phyloP scores from a whole-genome alignment of 2,888 invertebrate species.

The Malthinus flaveolus region DNA sequence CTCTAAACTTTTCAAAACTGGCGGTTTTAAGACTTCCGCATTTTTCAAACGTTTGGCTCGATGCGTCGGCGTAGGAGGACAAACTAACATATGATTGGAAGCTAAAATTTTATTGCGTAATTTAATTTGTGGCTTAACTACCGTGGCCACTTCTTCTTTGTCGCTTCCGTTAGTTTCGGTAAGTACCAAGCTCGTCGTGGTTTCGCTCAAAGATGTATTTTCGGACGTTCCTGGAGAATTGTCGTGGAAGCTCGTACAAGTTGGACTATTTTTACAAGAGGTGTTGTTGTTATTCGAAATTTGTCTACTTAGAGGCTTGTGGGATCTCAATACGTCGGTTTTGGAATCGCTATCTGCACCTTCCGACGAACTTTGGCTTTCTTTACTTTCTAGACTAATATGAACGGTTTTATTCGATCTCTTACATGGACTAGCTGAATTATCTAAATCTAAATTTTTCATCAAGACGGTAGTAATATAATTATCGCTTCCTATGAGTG shows the following conservation, averaged over 20 bases:
- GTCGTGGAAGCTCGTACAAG: conserved; percentile 5
- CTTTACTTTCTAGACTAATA: conserved; percentile 45
- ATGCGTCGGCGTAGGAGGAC: conserved; percentile 87
- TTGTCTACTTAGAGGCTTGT: conserved; percentile 71
- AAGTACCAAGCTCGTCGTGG: neutral
- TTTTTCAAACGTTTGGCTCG: conserved; percentile 72
- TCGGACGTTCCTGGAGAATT: neutral
- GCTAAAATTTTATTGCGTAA: conserved; percentile 34
- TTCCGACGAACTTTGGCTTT: conserved; percentile 47
- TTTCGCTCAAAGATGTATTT: neutral
- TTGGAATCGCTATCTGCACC: conserved; percentile 21
- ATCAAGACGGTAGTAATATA: conserved; percentile 69
- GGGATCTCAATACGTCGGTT: conserved; percentile 57
- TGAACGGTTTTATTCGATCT: conserved; percentile 42
- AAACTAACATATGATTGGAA: conserved; percentile 62
- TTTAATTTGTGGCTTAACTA: conserved; percentile 22
- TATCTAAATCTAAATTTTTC: conserved; percentile 48
- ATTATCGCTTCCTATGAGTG: conserved; percentile 73
- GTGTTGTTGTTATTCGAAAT: conserved; percentile 51
- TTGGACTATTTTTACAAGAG: conserved; percentile 5
- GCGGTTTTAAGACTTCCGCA: conserved; percentile 49
- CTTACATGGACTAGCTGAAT: conserved; percentile 42
- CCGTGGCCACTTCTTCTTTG: conserved; percentile 12
- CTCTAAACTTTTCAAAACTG: conserved; percentile 57
- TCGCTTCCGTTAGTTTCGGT: conserved; percentile 1